phyloP scores from a whole-genome alignment of 2,113 vertebrate genomes.

The Urocolius indicus region DNA sequence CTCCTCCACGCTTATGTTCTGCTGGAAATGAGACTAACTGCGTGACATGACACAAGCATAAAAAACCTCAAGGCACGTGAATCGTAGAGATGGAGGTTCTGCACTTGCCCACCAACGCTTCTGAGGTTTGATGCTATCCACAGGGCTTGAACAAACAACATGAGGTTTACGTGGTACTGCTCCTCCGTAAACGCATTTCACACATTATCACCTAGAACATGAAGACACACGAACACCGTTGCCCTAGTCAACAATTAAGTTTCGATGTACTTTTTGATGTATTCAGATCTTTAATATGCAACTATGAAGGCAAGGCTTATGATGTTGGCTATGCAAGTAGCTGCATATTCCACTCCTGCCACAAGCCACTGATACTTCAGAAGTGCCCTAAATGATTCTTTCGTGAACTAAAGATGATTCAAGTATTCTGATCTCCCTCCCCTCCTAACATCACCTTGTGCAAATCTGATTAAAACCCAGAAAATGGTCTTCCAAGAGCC shows the following conservation, averaged over 20 bases:
- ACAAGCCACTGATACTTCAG: background rate
- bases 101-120: background rate
- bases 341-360: background rate
- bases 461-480: background rate
- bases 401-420: background rate
- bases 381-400: background rate
- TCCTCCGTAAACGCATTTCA: fast-evolving
- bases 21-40: background rate
- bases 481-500: background rate
- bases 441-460: background rate
- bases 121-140: background rate
- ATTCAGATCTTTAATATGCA: background rate
- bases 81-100: background rate
- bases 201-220: background rate
- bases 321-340: background rate
- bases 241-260: background rate
- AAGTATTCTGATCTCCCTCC: background rate
- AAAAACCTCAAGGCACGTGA: background rate
- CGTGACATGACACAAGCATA: background rate
- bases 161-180: background rate
- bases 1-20: background rate
- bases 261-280: background rate
- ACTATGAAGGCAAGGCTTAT: background rate
- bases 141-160: background rate
- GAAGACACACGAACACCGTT: background rate